Conservation (phyloP, 2,888 invertebrate genomes). For the Blastobasis lacticolella region DNA sequence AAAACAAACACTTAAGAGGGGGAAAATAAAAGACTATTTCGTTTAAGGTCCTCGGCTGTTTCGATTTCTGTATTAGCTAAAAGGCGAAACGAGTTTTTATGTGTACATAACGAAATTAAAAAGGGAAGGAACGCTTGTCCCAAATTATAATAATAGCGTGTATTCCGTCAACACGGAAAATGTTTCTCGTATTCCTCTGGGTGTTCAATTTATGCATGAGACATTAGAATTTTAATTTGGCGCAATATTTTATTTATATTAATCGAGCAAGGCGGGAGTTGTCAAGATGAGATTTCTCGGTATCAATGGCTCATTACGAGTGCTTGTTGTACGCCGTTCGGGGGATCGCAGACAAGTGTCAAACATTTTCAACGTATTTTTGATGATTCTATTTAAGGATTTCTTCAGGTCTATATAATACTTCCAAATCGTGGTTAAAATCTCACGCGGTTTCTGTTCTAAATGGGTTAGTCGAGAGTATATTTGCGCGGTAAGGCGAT, state of each 20-base stretch:
- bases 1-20: not conserved
- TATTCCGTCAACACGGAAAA: conserved; percentile 28
- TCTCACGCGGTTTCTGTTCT: too few species aligned
- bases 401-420: too few species aligned
- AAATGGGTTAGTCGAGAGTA: too few species aligned
- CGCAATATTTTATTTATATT: conserved; percentile 25
- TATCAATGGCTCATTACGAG: too few species aligned
- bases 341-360: not conserved
- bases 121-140: not conserved
- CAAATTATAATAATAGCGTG: conserved; percentile 19
- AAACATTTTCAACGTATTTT: too few species aligned
- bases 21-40: conserved; percentile 7
- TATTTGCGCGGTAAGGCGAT: too few species aligned
- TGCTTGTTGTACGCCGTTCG: not conserved
- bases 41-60: conserved; percentile 17
- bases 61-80: conserved; percentile 21
- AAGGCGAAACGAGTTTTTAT: conserved; percentile 24
- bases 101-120: conserved; percentile 21
- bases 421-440: too few species aligned
- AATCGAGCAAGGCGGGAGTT: conserved; percentile 21
- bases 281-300: too few species aligned
- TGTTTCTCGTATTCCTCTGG: conserved; percentile 28
- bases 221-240: conserved; percentile 40
- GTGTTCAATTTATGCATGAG: conserved; percentile 37
- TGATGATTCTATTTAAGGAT: too few species aligned